Base-by-base conservation (phyloP, 2,113 vertebrate genomes). In the Datnioides undecimradiatus region DNA sequence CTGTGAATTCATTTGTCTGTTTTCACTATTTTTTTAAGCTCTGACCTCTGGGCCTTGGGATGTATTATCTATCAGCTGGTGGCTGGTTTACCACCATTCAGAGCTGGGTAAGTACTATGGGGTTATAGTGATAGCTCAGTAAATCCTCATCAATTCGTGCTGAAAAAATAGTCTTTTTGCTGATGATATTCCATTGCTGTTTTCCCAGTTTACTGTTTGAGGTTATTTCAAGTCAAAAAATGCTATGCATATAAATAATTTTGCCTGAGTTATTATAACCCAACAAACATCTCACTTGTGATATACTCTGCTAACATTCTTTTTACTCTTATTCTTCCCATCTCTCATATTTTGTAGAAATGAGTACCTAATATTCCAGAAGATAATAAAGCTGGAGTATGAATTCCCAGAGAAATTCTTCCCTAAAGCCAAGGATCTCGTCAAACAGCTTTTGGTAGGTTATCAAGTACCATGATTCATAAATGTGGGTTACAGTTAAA, bases 361-460 rank as follows among this genome's bases (percentile, higher is more conserved):
- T 64, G 98, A 99, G 38, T 99, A 99, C 94, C 96, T 99, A 91
- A 99, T 99, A 96, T 99, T 99, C 94, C 98, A 99, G 95, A 99
- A 99, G 95, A 99, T 99, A 93, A 99, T 99, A 95, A 99, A 98
- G 78, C 93, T 99, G 95, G 98, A 99, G 83, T 99, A 99, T 87
- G 97, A 99, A 88, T 99, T 99, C 78, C 98, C 98, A 80, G 98
- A 99, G 92, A 99, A 99, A 93, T 99, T 99, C 93, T 99, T 99
- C 85, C 98, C 98, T 84, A 99, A 99, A 93, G 98, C 98, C 78
- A 98, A 97, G 95, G 98, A 99, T 87, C 96, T 99, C 66, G 98
- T 99, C 85, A 95, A 97, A 91, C 97, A 96, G 82, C 96, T 99
- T 74, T 90, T 99, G 97, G 98, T 99, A 95, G 94, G 87, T 90